Conservation (phyloP, 2,113 vertebrate species). For the Zosterops lateralis region DNA sequence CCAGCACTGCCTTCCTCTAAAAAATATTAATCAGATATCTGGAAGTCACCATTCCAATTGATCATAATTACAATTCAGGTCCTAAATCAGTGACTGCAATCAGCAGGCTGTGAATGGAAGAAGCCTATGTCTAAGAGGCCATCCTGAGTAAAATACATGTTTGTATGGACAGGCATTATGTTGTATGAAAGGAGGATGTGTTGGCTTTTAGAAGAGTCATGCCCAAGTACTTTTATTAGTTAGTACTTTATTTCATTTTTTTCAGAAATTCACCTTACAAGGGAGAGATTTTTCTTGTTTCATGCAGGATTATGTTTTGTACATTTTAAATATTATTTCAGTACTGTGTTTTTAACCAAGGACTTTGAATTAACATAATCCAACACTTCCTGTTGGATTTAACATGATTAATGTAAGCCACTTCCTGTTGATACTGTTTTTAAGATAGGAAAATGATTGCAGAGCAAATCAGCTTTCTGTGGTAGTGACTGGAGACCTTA, state of each 20-base stretch:
- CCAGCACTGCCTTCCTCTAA: not conserved
- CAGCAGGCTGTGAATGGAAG: not conserved
- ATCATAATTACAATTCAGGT: not conserved
- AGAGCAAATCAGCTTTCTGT: not conserved
- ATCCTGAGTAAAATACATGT: not conserved
- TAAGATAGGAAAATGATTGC: conserved; percentile 7
- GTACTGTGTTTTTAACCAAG: not conserved
- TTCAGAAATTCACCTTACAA: not conserved
- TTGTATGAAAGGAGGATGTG: not conserved
- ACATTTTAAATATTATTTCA: not conserved
- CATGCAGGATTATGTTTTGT: not conserved
- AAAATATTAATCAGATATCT: not conserved
- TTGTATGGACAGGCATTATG: not conserved
- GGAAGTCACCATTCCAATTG: not conserved
- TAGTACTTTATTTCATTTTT: not conserved
- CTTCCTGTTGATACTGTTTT: conserved; percentile 32
- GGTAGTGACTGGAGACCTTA: not conserved
- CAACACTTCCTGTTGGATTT: not conserved
- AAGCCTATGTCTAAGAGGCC: not conserved
- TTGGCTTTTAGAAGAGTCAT: not conserved
- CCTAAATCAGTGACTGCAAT: not conserved
- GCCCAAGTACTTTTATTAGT: not conserved
- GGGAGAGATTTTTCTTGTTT: not conserved
- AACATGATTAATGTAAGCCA: not conserved
- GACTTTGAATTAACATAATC: conserved; percentile 20